A percentile compares a stretch with the other conserved stretches of the same genome.
Evolutionary conservation across 2,888 invertebrate species (phyloP).

Genomic region (Dicycla oo): DNA sequence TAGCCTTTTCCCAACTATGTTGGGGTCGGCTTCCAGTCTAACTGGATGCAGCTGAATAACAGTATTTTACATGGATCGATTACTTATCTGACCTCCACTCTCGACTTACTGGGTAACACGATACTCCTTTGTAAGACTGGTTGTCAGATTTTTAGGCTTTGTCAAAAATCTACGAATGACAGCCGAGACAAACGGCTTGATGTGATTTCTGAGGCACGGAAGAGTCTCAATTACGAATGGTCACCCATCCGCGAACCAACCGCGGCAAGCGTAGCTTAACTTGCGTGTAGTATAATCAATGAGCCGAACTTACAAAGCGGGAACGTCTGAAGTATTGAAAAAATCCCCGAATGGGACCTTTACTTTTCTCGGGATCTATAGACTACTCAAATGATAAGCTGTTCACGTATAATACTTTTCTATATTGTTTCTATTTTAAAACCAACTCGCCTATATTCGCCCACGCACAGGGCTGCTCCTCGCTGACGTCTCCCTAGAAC

Average conservation of each 20-base stretch:
- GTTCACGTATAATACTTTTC: too few species aligned
- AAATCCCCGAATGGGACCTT: too few species aligned
- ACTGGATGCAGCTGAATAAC: neutral
- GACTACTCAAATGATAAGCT: too few species aligned
- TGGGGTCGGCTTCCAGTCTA: neutral
- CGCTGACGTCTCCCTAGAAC: too few species aligned
- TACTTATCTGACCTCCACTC: too few species aligned
- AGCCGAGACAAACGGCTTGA: neutral
- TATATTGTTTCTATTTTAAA: too few species aligned
- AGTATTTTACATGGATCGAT: slow-evolving; percentile 2
- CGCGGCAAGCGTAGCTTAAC: neutral
- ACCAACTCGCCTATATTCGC: too few species aligned
- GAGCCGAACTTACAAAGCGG: neutral
- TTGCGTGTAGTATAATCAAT: neutral
- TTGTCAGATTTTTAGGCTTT: neutral
- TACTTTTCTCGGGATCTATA: too few species aligned
- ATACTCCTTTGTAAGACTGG: too few species aligned
- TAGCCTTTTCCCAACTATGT: neutral
- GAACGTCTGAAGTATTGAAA: neutral
- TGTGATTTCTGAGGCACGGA: neutral
- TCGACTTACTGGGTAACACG: too few species aligned
- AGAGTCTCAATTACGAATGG: neutral
- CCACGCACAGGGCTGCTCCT: too few species aligned
- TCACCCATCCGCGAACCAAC: neutral
- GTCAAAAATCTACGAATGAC: neutral